Conservation (phyloP, 2,113 vertebrate species). For the Chamaetylas fuelleborni region DNA sequence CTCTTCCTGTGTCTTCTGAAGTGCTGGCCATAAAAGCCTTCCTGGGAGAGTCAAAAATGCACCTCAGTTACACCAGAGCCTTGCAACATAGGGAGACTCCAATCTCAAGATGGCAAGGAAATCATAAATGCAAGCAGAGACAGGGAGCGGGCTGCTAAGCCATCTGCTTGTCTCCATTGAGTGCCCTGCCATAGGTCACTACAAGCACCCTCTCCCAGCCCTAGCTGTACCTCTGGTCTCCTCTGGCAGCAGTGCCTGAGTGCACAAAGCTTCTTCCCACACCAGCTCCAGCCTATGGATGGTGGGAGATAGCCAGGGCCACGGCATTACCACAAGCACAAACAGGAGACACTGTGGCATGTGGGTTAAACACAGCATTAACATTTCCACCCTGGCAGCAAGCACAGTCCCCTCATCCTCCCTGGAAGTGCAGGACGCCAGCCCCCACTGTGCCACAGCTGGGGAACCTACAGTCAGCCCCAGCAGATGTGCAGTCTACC, state of each 20-base stretch:
- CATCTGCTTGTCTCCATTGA: not conserved
- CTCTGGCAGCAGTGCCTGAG: fast-evolving
- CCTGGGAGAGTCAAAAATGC: not conserved
- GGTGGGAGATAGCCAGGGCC: not conserved
- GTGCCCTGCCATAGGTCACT: fast-evolving
- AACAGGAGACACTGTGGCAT: not conserved
- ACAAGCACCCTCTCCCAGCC: not conserved
- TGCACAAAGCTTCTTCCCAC: not conserved
- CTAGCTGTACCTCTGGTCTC: not conserved
- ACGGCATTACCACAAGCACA: fast-evolving
- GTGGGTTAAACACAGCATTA: not conserved
- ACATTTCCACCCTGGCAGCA: not conserved
- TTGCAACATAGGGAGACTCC: fast-evolving
- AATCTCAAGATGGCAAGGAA: not conserved
- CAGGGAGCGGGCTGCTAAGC: fast-evolving
- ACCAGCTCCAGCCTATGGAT: not conserved
- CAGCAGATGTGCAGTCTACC: not conserved
- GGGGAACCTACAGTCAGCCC: not conserved
- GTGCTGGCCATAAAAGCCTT: not conserved
- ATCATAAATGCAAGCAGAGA: not conserved
- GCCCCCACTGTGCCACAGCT: not conserved
- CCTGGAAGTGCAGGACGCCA: fast-evolving
- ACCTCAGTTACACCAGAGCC: not conserved
- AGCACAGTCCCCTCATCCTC: not conserved
- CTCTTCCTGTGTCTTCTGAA: not conserved